Percentiles rank a stretch among this genome's conserved stretches.
Evolutionary conservation across 2,888 invertebrate species (phyloP).

Genomic region (Podabrus alpinus): DNA sequence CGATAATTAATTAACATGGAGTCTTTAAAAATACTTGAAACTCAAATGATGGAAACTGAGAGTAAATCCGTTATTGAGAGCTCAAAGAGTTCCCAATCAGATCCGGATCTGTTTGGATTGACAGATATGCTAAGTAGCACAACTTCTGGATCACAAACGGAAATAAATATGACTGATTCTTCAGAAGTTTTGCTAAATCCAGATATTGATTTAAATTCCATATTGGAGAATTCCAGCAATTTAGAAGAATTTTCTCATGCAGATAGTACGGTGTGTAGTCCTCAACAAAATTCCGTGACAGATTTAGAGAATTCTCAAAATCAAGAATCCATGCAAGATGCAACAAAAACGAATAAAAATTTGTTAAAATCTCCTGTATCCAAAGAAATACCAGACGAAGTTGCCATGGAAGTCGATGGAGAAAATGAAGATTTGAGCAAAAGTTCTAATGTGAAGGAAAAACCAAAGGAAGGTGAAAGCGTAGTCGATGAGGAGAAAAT

Average conservation of each 20-base stretch:
- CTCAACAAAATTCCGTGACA: background rate
- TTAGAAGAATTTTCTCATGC: background rate
- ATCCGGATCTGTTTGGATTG: background rate
- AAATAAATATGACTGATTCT: background rate
- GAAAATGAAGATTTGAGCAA: constrained; percentile 25
- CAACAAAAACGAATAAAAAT: background rate
- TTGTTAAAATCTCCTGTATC: background rate
- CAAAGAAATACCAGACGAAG: constrained; percentile 11
- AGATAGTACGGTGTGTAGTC: background rate
- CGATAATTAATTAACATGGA: background rate
- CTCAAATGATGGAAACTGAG: background rate
- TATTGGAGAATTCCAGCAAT: background rate
- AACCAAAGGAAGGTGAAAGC: constrained; percentile 28
- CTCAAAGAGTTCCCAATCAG: background rate
- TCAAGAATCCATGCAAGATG: background rate
- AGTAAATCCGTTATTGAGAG: background rate
- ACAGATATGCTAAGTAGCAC: background rate
- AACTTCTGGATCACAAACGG: background rate
- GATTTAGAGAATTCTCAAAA: background rate
- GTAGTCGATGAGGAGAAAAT: background rate
- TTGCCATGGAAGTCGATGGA: constrained; percentile 40
- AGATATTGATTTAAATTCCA: background rate
- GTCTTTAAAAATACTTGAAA: background rate
- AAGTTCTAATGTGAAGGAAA: background rate
- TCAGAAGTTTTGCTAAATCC: background rate